Conservation (phyloP, 2,797 vertebrate species). For the Malacoctenus gilli region DNA sequence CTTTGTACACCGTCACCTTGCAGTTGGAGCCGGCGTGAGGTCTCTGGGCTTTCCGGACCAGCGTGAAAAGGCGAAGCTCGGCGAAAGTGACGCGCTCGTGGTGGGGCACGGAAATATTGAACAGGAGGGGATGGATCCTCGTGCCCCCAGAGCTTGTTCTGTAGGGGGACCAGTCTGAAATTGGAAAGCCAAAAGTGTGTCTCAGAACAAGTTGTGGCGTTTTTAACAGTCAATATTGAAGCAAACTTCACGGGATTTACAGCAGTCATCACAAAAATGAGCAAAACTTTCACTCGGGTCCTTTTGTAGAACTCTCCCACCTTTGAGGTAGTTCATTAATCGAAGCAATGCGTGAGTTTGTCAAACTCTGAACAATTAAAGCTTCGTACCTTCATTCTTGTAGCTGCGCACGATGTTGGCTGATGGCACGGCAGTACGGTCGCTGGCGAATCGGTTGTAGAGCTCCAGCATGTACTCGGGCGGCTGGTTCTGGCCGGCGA, state of each 20-base stretch:
- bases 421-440: conserved; percentile 85
- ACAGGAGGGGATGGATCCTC: conserved; percentile 87
- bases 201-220: conserved; percentile 15
- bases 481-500: conserved; percentile 79
- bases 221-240: too few species aligned
- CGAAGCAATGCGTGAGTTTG: too few species aligned
- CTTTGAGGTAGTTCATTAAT: too few species aligned
- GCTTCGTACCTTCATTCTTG: conserved; percentile 91
- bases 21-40: conserved; percentile 79
- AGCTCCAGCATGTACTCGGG: conserved; percentile 97
- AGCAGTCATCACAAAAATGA: too few species aligned
- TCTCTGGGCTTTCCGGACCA: conserved; percentile 81
- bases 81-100: conserved; percentile 88
- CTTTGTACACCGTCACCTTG: conserved; percentile 89
- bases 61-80: conserved; percentile 88
- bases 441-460: conserved; percentile 88
- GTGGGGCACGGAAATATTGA: conserved; percentile 90
- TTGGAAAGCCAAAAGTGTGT: conserved; percentile 47
- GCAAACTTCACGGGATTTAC: too few species aligned
- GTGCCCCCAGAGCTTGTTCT: conserved; percentile 74
- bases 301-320: too few species aligned
- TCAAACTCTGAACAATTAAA: conserved; percentile 22
- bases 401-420: conserved; percentile 93
- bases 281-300: too few species aligned
- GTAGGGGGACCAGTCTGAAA: conserved; percentile 86